phyloP scores from a whole-genome alignment of 1,140 invertebrate species.

The Oedothorax gibbosus region DNA sequence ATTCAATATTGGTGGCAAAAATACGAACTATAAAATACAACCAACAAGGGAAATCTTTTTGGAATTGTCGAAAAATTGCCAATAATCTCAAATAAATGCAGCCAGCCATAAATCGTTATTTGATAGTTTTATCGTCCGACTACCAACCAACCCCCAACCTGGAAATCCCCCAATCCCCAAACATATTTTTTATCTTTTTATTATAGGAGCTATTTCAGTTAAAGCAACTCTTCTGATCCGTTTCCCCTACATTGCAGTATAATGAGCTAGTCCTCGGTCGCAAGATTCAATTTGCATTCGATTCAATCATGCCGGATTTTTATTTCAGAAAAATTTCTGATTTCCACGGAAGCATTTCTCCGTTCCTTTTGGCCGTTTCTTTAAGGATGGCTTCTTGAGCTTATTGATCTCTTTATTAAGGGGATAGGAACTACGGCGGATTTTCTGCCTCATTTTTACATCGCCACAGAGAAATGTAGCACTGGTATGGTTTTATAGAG shows the following conservation, averaged over 20 bases:
- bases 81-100: constrained; percentile 42
- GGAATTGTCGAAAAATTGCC: constrained; percentile 34
- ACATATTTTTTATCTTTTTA: constrained; percentile 36
- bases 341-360: too few species aligned
- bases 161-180: constrained; percentile 25
- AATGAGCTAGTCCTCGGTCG: constrained; percentile 18
- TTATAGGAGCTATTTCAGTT: constrained; percentile 6
- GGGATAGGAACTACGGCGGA: too few species aligned
- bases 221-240: constrained; percentile 5
- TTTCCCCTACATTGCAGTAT: constrained; percentile 19
- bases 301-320: constrained; percentile 37
- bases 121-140: constrained; percentile 28
- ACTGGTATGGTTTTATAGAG: too few species aligned
- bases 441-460: too few species aligned
- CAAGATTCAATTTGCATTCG: constrained; percentile 38
- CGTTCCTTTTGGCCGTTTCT: not conserved
- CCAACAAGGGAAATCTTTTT: not conserved
- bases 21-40: too few species aligned
- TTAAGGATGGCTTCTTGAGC: not conserved
- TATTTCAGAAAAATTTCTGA: not conserved
- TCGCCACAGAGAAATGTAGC: too few species aligned
- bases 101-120: constrained; percentile 32
- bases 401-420: constrained; percentile 23
- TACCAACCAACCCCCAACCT: not conserved
- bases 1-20: too few species aligned